Evolutionary conservation across 2,888 invertebrate genomes (phyloP).

Genomic region (Cerastoderma edule): DNA sequence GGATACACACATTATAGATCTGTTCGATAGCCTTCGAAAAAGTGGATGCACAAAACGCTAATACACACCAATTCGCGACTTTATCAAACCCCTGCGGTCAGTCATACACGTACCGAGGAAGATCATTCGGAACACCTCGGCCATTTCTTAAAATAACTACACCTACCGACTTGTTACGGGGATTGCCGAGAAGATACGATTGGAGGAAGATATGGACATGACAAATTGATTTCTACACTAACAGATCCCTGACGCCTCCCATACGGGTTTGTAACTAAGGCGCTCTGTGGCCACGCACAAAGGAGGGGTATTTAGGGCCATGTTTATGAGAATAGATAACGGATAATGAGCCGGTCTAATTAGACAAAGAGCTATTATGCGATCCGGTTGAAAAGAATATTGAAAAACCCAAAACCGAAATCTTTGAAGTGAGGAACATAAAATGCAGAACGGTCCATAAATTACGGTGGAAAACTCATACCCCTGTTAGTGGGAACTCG

Average conservation of each 20-base stretch:
- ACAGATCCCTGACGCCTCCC: slow-evolving; percentile 16
- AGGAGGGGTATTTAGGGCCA: slow-evolving; percentile 18
- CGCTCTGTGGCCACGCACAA: slow-evolving; percentile 1
- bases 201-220: no score
- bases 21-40: no score
- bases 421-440: slow-evolving; percentile 58
- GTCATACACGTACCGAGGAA: no score
- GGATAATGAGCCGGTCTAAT: slow-evolving; percentile 37
- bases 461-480: slow-evolving; percentile 38
- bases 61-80: no score
- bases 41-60: no score
- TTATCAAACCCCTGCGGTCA: no score
- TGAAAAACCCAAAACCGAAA: slow-evolving; percentile 52
- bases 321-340: slow-evolving; percentile 42
- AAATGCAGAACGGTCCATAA: slow-evolving; percentile 53
- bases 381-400: slow-evolving; percentile 40
- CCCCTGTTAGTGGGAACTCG: slow-evolving; percentile 4
- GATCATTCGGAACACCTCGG: no score
- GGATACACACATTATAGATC: no score
- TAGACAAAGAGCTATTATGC: slow-evolving; percentile 42
- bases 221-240: no score
- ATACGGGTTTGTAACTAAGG: slow-evolving; percentile 7
- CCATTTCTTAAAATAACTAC: no score
- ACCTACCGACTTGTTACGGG: no score
- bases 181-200: no score